Evolutionary conservation across 2,888 invertebrate species (phyloP), one percentile per base, ranked within the genome.

Genomic region (Morpho achilles): DNA sequence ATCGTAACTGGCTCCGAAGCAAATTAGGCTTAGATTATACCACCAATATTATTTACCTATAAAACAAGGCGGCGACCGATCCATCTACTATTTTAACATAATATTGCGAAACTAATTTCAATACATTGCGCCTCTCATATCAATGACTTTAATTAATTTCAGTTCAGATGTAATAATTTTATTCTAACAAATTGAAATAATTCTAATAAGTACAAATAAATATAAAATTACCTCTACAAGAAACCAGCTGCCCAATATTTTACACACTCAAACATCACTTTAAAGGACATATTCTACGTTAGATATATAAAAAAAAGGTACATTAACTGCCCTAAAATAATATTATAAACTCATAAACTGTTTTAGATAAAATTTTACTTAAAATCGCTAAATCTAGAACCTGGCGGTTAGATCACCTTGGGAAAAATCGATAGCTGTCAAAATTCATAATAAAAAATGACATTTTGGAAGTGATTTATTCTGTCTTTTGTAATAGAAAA

Each of bases 181-280:
- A 32, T 5, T 32, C 2, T 32, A 32, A 32, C 32, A 32, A 32
- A 32, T 5, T 32, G 32, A 5, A 5, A 32, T 32, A 32, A 32
- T 32, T 32, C 5, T 5, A 0, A 32, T 32, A 32, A 32, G 32
- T 23, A 22, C 23, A 39, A 7, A 32, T 2, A 61, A 49, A 53
- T 10, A 42, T 46, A 2, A 46, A 42, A 52, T 56, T 76, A 86
- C 88, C 84, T 84, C 84, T 88, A 88, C 79, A 81, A 69, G 68
- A 74, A 80, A 83, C 82, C 87, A 87, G 83, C 79, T 84, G 83
- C 76, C 70, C 65, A 67, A 66, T 77, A 60, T 69, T 53, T 67
- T 61, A 51, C 48, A 46, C 65, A 72, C 66, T 68, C 67, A 59
- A 66, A 74, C 62, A 63, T 65, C 40, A 67, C 60, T 39, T 59